These are phyloP conservation scores for Tinea semifulvella DNA, from an alignment of 2,888 invertebrate genomes.

Conservation along the genomic window DNA sequence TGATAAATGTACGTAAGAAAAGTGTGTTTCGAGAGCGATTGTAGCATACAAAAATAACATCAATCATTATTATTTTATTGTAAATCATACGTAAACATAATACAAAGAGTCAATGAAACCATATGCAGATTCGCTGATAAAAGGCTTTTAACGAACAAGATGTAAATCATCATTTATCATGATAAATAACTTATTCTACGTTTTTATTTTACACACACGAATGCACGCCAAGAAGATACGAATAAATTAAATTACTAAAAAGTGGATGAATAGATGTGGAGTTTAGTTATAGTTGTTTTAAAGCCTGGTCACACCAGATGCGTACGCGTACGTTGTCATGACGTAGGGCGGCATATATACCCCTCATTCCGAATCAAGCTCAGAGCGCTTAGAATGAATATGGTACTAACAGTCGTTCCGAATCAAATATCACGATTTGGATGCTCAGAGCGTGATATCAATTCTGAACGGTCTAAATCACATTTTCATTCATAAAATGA, in stretches of 20 bases:
- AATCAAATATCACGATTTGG: too few species aligned
- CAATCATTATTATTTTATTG: not conserved
- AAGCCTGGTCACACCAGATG: constrained; percentile 23
- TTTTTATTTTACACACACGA: constrained; percentile 6
- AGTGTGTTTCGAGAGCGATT: too few species aligned
- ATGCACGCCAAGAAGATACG: constrained; percentile 13
- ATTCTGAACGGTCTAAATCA: too few species aligned
- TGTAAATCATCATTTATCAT: constrained; percentile 9
- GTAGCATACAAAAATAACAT: too few species aligned
- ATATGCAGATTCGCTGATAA: constrained; percentile 4
- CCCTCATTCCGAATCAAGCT: too few species aligned
- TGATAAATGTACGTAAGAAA: too few species aligned
- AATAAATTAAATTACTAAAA: constrained; percentile 24
- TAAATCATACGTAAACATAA: constrained; percentile 1
- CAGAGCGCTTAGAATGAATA: too few species aligned
- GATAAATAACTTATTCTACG: constrained; percentile 5
- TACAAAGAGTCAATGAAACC: constrained; percentile 1
- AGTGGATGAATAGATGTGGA: constrained; percentile 23
- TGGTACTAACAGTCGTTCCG: too few species aligned
- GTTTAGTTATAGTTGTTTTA: too few species aligned
- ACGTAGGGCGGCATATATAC: too few species aligned
- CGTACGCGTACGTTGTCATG: constrained; percentile 11
- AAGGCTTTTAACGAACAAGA: constrained; percentile 3
- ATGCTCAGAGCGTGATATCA: too few species aligned
- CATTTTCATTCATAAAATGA: too few species aligned